Evolutionary conservation across 2,797 vertebrate species (phyloP), one percentile per base, ranked within the genome.

Genomic region (Coilia nasus): DNA sequence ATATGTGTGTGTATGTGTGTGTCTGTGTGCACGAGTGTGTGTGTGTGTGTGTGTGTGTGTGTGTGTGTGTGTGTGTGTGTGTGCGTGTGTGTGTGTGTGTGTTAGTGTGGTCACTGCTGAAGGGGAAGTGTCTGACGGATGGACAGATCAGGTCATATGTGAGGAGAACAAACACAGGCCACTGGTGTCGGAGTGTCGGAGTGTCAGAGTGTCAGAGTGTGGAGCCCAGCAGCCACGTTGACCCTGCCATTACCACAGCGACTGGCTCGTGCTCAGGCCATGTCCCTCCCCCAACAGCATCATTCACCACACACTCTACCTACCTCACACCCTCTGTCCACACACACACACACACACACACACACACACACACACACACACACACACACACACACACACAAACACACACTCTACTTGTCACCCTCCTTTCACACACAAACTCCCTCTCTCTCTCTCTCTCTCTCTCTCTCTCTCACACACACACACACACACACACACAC

Each of bases 181-280:
- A 31, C 28, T 3, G 67, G 28, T 35, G 35, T 14, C 35, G 35
- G 35, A 19, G 31, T 9, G 83, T 44, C 1, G 88, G 81, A 89
- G 88, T 86, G 67, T 28, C 31, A 14, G 31, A 15, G 28, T 7
- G 67, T 28, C 31, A 5, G 17, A 17, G 28, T 7, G 83, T 75
- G 0, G 88, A 89, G 89, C 89, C 80, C 87, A 88, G 80, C 83
- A 82, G 81, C 78, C 64, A 75, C 71, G 2, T 35, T 85, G 87
- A 87, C 86, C 86, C 90, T 92, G 67, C 91, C 88, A 93, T 94
- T 91, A 91, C 88, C 82, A 87, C 83, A 82, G 86, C 86, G 84
- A 85, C 83, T 89, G 83, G 78, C 78, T 82, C 85, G 85, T 87
- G 90, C 89, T 84, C 82, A 10, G 71, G 0, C 17, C 31, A 19